These are phyloP conservation scores for Lineus longissimus DNA, from an alignment of 1,140 invertebrate species.

Conservation along the genomic window DNA sequence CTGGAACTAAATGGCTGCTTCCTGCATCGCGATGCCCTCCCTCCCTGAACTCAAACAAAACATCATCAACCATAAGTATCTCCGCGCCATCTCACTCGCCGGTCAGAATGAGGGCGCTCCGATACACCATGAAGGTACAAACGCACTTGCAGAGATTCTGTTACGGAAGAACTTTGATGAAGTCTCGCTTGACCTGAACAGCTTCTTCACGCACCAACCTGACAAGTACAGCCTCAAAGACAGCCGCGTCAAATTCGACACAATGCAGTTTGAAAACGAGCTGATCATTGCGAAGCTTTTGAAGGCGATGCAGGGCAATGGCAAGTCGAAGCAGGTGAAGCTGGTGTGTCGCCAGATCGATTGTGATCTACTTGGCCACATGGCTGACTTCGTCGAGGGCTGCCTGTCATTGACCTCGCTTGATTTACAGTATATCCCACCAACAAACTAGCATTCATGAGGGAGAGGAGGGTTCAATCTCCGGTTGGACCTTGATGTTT, in stretches of 20 bases:
- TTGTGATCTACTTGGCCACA: not conserved
- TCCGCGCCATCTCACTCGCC: not conserved
- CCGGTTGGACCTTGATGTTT: not conserved
- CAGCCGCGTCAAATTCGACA: not conserved
- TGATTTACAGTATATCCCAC: too few species aligned
- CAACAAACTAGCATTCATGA: too few species aligned
- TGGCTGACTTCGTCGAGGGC: not conserved
- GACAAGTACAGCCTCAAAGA: not conserved
- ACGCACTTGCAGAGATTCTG: not conserved
- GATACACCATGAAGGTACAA: not conserved
- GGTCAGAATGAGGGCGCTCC: not conserved
- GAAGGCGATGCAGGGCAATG: not conserved
- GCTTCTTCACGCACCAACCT: not conserved
- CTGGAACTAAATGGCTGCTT: conserved; percentile 5
- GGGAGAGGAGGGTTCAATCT: not conserved
- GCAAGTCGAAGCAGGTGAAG: not conserved
- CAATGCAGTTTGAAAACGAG: not conserved
- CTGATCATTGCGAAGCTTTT: not conserved
- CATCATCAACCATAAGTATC: not conserved
- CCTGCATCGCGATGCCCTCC: not conserved
- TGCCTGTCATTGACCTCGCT: not conserved
- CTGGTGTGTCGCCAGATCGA: not conserved
- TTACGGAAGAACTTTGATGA: not conserved
- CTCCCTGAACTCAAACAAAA: not conserved
- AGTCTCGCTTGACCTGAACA: not conserved